Evolutionary conservation across 2,113 vertebrate genomes (phyloP).

Genomic region (Eclectus roratus): DNA sequence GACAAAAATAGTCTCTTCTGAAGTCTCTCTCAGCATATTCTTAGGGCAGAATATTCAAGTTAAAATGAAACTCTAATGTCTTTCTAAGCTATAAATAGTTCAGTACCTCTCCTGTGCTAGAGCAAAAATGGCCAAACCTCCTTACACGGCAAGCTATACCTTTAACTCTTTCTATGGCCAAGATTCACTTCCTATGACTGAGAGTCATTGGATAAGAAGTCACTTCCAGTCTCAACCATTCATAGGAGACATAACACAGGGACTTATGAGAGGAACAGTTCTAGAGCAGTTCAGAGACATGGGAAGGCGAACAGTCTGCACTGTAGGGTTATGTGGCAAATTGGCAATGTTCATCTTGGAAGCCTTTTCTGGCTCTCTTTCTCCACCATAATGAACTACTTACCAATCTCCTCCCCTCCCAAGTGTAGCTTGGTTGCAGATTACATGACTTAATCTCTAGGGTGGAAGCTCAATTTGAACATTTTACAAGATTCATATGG

Average conservation of each 20-base stretch:
- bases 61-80: not conserved
- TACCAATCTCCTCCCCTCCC: not conserved
- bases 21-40: not conserved
- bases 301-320: not conserved
- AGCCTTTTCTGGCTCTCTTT: not conserved
- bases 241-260: not conserved
- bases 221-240: not conserved
- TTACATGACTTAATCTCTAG: not conserved
- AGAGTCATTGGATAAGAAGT: not conserved
- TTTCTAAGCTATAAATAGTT: not conserved
- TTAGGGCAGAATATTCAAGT: not conserved
- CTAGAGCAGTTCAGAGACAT: not conserved
- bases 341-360: not conserved
- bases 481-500: not conserved
- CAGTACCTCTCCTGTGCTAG: not conserved
- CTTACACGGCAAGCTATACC: not conserved
- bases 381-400: not conserved
- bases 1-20: not conserved
- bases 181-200: not conserved
- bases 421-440: not conserved
- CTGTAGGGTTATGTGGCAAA: rapidly evolving
- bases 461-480: not conserved
- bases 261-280: not conserved
- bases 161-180: not conserved
- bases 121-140: not conserved